Percentiles rank a stretch among this genome's conserved stretches.
These are phyloP conservation scores for Amphibalanus amphitrite DNA, from an alignment of 1,140 invertebrate genomes.

Conservation along the genomic window DNA sequence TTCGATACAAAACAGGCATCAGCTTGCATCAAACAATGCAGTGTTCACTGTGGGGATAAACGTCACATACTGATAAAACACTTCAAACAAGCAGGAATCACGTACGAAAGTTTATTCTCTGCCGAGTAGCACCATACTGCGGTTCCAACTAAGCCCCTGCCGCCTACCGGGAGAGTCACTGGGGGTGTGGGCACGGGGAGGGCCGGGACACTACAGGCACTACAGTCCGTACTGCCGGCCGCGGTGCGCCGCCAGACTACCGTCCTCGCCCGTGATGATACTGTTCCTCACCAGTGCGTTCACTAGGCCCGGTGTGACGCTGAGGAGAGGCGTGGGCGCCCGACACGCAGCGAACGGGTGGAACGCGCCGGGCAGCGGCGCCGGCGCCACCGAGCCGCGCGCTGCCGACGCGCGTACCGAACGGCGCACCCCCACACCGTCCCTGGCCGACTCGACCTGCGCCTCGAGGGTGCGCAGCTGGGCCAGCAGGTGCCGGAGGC, in stretches of 20 bases:
- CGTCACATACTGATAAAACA: not conserved
- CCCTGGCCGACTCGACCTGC: not conserved
- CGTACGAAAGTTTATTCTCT: not conserved
- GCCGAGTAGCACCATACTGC: too few species aligned
- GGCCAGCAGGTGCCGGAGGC: not conserved
- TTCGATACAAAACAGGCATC: too few species aligned
- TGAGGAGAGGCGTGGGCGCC: not conserved
- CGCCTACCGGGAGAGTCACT: not conserved
- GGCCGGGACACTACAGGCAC: too few species aligned
- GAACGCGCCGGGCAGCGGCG: not conserved
- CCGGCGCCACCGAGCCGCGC: too few species aligned
- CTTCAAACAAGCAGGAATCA: not conserved
- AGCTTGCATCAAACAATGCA: too few species aligned
- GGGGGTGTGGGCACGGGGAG: too few species aligned
- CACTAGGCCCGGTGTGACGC: not conserved
- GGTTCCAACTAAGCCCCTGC: too few species aligned
- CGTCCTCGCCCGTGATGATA: not conserved
- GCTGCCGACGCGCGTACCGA: not conserved
- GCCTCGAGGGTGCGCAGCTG: not conserved
- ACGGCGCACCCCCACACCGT: conserved; percentile 50
- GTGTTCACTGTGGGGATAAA: too few species aligned
- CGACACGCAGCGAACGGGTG: not conserved
- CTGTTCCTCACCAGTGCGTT: not conserved
- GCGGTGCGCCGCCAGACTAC: not conserved
- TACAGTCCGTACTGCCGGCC: not conserved